Evolutionary conservation across 2,888 invertebrate species (phyloP), one percentile per base, ranked within the genome.

Genomic region (Diplazon laetatorius): DNA sequence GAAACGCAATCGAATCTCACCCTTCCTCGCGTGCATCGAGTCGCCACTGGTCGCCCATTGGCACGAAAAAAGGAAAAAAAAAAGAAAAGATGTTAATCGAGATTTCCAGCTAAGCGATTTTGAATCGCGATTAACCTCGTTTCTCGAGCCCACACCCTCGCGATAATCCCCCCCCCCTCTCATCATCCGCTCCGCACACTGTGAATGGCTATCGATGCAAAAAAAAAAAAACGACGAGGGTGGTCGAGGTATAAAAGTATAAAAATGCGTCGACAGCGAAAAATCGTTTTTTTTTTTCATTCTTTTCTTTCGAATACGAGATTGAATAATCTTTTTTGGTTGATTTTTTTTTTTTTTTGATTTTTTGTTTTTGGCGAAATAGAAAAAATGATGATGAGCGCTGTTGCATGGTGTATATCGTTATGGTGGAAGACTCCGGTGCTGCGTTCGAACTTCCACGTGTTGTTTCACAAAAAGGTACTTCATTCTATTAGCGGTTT

Each of bases 181-280:
- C n/a, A n/a, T n/a, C n/a, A n/a, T n/a, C n/a, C n/a, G n/a, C n/a
- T n/a, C n/a, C n/a, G n/a, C n/a, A n/a, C n/a, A n/a, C n/a, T 5
- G 30, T 6, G 30, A 30, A 5, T 6, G 30, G 30, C 63, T 78
- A 84, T 85, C 84, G 85, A 85, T 87, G 85, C 86, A 30, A 30
- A 30, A 6, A 82, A 30, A 30, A 30, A 6, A 82, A 71, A 80
- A 85, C 77, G 78, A 6, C 30, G 76, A 55, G 77, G 79, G 46
- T 78, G 68, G 68, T 80, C 81, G 83, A 82, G 86, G 81, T 87
- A 84, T 84, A 83, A 83, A 83, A 82, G 83, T 81, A 80, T 85
- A 85, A 85, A 85, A 86, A 76, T 85, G 84, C 85, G 83, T 86
- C 72, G 87, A 87, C 85, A 85, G 86, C 83, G 86, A 84, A 86